These are phyloP conservation scores for Crenichthys baileyi DNA, from an alignment of 2,797 vertebrate species.

Conservation along the genomic window DNA sequence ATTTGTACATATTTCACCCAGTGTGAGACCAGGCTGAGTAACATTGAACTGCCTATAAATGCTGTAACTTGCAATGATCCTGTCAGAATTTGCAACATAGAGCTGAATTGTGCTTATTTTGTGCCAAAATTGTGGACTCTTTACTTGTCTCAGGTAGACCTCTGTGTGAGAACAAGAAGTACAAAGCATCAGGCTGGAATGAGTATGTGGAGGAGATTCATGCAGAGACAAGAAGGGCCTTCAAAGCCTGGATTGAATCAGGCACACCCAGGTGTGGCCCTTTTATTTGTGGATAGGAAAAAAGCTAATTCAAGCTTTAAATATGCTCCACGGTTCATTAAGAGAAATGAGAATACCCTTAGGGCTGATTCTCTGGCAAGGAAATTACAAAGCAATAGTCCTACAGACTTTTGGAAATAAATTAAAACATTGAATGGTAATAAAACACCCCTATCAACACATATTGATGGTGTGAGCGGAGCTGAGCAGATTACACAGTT, in stretches of 20 bases:
- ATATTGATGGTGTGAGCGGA: not conserved
- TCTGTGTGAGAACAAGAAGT: too few relatives aligned
- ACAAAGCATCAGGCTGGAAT: not conserved
- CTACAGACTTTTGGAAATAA: not conserved
- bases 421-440: not conserved
- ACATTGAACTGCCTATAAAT: too few relatives aligned
- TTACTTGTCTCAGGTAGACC: too few relatives aligned
- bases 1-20: too few relatives aligned
- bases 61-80: too few relatives aligned
- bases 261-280: not conserved
- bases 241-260: not conserved
- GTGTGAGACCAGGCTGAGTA: too few relatives aligned
- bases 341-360: not conserved
- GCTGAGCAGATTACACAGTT: slow-evolving; percentile 1
- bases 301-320: not conserved
- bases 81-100: too few relatives aligned
- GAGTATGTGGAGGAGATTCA: not conserved
- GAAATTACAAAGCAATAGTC: not conserved
- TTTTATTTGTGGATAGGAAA: not conserved
- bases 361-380: not conserved
- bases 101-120: too few relatives aligned
- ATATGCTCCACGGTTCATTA: not conserved
- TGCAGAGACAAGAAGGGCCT: not conserved
- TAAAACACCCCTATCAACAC: not conserved
- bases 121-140: too few relatives aligned